Conservation (phyloP, 2,888 invertebrate genomes). For the Ommatoiulus sabulosus region DNA sequence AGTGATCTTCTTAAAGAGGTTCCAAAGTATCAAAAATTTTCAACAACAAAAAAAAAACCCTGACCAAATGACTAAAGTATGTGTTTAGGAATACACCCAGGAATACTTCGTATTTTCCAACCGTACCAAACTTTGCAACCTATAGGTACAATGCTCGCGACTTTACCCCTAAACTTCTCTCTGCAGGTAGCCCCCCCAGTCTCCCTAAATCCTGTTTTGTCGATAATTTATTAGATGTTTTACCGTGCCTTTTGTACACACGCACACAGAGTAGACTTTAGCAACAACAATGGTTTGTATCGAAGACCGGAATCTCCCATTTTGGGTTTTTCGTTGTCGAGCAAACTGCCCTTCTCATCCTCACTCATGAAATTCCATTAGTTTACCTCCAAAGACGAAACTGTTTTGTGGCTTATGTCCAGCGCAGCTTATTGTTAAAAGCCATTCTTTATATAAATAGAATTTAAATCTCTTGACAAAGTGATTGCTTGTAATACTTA, state of each 20-base stretch:
- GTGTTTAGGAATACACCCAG: neutral
- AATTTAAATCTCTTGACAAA: conserved; percentile 48
- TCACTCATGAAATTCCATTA: conserved; percentile 24
- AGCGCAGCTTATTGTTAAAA: conserved; percentile 29
- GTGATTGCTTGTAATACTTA: conserved; percentile 45
- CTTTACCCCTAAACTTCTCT: neutral
- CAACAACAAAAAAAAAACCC: neutral
- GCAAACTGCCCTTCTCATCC: conserved; percentile 3
- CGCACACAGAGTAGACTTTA: conserved; percentile 41
- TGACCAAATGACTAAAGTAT: neutral
- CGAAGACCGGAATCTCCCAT: conserved; percentile 32
- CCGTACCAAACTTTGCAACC: neutral
- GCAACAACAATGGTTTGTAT: conserved; percentile 35
- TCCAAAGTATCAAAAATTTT: neutral
- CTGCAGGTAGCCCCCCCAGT: neutral
- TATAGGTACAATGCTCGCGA: neutral
- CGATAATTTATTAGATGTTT: conserved; percentile 48
- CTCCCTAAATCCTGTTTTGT: conserved; percentile 48
- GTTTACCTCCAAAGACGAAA: conserved; percentile 45
- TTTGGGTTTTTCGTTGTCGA: neutral
- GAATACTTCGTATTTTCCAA: neutral
- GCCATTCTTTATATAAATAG: conserved; percentile 46
- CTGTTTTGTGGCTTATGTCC: conserved; percentile 45
- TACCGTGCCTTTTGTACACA: conserved; percentile 38
- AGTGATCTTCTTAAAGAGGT: no score